A percentile compares a stretch with the other conserved stretches of the same genome.
phyloP scores from a whole-genome alignment of 2,113 vertebrate species.

The Tricholaema leucomelas region DNA sequence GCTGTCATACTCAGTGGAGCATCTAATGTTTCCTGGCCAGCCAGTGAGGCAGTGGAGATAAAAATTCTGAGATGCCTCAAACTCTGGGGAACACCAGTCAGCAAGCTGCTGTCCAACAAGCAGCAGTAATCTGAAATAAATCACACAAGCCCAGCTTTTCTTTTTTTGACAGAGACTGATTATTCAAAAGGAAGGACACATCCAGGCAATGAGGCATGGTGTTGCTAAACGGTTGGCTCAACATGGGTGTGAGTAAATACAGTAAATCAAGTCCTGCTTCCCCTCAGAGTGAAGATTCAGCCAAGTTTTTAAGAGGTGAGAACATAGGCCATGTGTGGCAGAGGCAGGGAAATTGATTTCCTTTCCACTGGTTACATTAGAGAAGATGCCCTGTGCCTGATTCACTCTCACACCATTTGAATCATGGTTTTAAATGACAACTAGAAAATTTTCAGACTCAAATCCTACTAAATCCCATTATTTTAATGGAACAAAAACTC shows the following conservation, averaged over 20 bases:
- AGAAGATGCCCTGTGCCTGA: background rate
- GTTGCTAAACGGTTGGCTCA: conserved; percentile 27
- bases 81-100: conserved; percentile 59
- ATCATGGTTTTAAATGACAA: background rate
- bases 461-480: background rate
- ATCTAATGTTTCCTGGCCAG: conserved; percentile 48
- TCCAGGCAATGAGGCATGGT: conserved; percentile 33
- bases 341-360: background rate
- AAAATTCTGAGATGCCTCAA: conserved; percentile 31
- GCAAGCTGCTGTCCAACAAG: conserved; percentile 58
- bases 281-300: background rate
- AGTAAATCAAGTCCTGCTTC: background rate
- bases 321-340: background rate
- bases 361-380: background rate
- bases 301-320: background rate
- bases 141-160: background rate
- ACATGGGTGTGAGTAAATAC: conserved; percentile 19
- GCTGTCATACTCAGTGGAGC: conserved; percentile 58
- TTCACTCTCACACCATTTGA: background rate
- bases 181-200: conserved; percentile 39
- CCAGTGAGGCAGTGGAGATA: background rate
- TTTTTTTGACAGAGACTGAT: background rate
- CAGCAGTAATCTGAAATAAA: conserved; percentile 54
- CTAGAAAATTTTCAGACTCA: background rate
- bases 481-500: background rate